Conservation (phyloP, 2,888 invertebrate genomes). For the Galeruca laticollis region DNA sequence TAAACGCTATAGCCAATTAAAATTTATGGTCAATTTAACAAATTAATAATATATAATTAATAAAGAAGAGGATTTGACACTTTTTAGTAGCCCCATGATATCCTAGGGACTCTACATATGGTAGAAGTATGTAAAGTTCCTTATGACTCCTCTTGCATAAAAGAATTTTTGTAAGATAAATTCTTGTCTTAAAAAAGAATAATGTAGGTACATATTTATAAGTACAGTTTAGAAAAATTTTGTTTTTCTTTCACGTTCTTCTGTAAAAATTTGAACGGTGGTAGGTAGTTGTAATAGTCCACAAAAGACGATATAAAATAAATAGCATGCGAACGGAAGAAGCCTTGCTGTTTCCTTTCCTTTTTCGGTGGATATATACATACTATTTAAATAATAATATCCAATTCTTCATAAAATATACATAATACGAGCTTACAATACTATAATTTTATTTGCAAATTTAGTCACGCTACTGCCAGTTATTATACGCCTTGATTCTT, state of each 20-base stretch:
- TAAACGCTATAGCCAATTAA: no score
- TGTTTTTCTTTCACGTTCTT: not conserved
- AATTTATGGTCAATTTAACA: no score
- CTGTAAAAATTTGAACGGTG: not conserved
- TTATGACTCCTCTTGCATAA: no score
- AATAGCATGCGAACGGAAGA: not conserved
- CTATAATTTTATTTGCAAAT: slow-evolving; percentile 42
- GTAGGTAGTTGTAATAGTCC: not conserved
- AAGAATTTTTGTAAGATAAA: no score
- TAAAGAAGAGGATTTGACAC: no score
- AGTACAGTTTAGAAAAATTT: no score
- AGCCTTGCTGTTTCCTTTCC: not conserved
- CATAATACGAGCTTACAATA: slow-evolving; percentile 33
- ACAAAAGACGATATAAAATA: not conserved
- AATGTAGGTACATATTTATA: no score
- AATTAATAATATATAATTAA: no score
- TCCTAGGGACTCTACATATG: no score
- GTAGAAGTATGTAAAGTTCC: no score
- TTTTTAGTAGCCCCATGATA: no score
- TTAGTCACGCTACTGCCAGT: slow-evolving; percentile 39
- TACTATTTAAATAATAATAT: slow-evolving; percentile 6
- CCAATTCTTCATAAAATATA: slow-evolving; percentile 24
- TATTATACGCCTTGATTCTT: slow-evolving; percentile 22
- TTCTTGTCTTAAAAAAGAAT: no score
- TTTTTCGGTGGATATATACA: not conserved